Percentiles rank a stretch among this genome's conserved stretches.
phyloP scores from a whole-genome alignment of 2,113 vertebrate species.

The Corydoras maculifer region DNA sequence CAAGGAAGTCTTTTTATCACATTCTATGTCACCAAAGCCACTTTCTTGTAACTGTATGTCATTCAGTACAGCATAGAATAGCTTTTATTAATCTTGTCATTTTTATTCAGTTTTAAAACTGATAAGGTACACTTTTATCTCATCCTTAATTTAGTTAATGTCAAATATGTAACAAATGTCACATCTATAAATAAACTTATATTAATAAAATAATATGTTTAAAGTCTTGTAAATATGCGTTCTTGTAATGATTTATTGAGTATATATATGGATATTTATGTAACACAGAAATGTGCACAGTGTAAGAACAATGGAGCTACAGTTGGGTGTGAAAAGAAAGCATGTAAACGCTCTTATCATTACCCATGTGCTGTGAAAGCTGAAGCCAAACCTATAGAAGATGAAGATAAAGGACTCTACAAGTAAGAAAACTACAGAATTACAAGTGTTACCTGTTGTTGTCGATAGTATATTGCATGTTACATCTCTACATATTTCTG shows the following conservation, averaged over 20 bases:
- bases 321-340: slow-evolving; percentile 56
- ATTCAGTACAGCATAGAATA: too few relatives aligned
- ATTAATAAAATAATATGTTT: too few relatives aligned
- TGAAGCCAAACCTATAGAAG: slow-evolving; percentile 20
- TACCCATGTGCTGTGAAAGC: slow-evolving; percentile 56
- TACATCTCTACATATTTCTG: neutral
- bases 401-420: slow-evolving; percentile 23
- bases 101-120: too few relatives aligned
- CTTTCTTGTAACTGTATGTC: too few relatives aligned
- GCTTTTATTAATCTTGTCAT: too few relatives aligned
- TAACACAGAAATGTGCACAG: slow-evolving; percentile 36
- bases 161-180: too few relatives aligned
- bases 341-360: slow-evolving; percentile 62
- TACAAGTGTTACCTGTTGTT: neutral
- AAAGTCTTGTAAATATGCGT: neutral
- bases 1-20: too few relatives aligned
- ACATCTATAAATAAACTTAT: too few relatives aligned
- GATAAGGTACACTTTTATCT: too few relatives aligned
- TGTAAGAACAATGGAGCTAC: slow-evolving; percentile 58
- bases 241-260: neutral
- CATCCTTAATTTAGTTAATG: too few relatives aligned
- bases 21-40: too few relatives aligned
- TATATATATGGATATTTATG: neutral
- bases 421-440: slow-evolving; percentile 39
- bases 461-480: neutral